Percentiles rank a stretch among this genome's conserved stretches.
These are phyloP conservation scores for Lophochroa leadbeateri DNA, from an alignment of 2,113 vertebrate genomes.

Conservation along the genomic window DNA sequence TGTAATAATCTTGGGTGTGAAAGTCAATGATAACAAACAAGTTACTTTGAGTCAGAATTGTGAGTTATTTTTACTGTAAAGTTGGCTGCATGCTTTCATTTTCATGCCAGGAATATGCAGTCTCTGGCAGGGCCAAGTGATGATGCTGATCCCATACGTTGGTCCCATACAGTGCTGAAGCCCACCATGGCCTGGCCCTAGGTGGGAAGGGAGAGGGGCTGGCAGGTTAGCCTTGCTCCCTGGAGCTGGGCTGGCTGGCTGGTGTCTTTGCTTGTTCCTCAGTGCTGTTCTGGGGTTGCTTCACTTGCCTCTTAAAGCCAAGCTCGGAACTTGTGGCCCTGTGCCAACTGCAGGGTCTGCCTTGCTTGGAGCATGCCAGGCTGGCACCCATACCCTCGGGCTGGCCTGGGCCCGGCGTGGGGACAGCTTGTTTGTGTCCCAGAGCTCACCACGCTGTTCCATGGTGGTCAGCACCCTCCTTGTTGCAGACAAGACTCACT, in stretches of 20 bases:
- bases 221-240: neutral
- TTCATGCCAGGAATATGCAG: fast-evolving
- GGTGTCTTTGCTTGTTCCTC: neutral
- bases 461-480: fast-evolving
- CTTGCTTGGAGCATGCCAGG: neutral
- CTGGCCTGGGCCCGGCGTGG: neutral
- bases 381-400: fast-evolving
- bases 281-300: neutral
- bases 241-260: fast-evolving
- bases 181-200: fast-evolving
- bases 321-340: fast-evolving
- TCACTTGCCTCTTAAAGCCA: fast-evolving
- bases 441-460: fast-evolving
- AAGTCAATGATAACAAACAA: neutral
- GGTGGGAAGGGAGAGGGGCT: neutral
- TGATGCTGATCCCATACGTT: fast-evolving
- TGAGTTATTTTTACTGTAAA: neutral
- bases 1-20: neutral
- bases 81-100: neutral
- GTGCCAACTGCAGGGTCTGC: neutral
- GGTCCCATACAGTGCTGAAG: neutral
- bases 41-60: neutral
- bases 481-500: fast-evolving
- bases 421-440: neutral
- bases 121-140: neutral